Evolutionary conservation across 2,113 vertebrate species (phyloP), one percentile per base, ranked within the genome.

Genomic region (Probosciger aterrimus): DNA sequence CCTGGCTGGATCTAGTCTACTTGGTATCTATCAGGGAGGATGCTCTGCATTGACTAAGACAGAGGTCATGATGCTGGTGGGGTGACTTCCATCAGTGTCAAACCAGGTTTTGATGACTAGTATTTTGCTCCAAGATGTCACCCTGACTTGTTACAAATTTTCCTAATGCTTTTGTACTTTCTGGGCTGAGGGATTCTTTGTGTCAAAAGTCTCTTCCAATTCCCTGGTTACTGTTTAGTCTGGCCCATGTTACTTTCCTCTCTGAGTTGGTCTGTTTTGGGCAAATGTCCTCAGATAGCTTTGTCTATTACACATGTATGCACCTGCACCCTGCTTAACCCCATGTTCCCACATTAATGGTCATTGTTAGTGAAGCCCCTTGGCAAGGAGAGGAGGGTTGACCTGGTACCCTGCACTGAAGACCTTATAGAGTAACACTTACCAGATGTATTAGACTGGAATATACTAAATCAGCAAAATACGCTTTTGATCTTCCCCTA

Each of bases 301-400:
- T 37, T 28, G 53, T 52, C 28, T 39, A 6, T 37, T 64, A 60
- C 0, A 0, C 10, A 11, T n/a, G 35, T 3, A 3, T 7, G 16
- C 18, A 27, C 12, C 17, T 20, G 37, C 4, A 7, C 37, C 33
- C 33, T 47, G 3, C 23, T 24, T 39, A 24, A 37, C 4, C 18
- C 18, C 23, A 2, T 11, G 11, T 68, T 60, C 47, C 47, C 18
- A 22, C 44, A 30, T 65, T 15, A 53, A 35, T 2, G 10, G 33
- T 7, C 30, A 7, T 20, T 64, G 43, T 57, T 35, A 67, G n/a
- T 5, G 6, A 82, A 85, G 63, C 14, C 33, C 9, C 50, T 62
- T 74, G 59, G 49, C 24, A 59, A 49, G 55, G 25, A 19, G 33
- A 69, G 13, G 6, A 57, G 9, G 5, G 8, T 50, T 90, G 20